Conservation (phyloP, 2,113 vertebrate genomes). For the Dasyornis broadbenti region DNA sequence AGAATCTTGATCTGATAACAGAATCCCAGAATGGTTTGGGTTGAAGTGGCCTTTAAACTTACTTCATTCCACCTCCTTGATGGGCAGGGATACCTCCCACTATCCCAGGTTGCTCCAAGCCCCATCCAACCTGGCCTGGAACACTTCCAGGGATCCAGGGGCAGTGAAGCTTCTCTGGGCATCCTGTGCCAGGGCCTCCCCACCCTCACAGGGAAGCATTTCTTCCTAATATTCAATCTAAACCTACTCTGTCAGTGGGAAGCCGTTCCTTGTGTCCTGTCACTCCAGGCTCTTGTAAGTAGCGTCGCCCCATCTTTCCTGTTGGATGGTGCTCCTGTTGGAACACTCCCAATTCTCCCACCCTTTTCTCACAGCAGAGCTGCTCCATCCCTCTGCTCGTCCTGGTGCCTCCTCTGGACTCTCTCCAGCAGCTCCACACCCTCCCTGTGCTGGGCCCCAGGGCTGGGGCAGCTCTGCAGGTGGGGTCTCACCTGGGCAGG, state of each 20-base stretch:
- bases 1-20: not conserved
- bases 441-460: not conserved
- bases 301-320: not conserved
- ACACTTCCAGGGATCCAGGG: not conserved
- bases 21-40: not conserved
- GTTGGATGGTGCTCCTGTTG: not conserved
- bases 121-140: rapidly evolving
- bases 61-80: not conserved
- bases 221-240: not conserved
- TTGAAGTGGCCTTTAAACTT: not conserved
- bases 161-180: not conserved
- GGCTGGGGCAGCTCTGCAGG: not conserved
- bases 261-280: not conserved
- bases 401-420: not conserved
- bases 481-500: not conserved
- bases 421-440: not conserved
- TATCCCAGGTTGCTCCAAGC: not conserved
- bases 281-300: not conserved
- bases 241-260: not conserved
- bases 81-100: not conserved
- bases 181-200: rapidly evolving
- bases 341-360: not conserved
- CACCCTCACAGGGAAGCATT: not conserved
- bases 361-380: not conserved
- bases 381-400: not conserved